Conservation (phyloP, 1,140 invertebrate genomes). For the Aphelenchoides avenae region DNA sequence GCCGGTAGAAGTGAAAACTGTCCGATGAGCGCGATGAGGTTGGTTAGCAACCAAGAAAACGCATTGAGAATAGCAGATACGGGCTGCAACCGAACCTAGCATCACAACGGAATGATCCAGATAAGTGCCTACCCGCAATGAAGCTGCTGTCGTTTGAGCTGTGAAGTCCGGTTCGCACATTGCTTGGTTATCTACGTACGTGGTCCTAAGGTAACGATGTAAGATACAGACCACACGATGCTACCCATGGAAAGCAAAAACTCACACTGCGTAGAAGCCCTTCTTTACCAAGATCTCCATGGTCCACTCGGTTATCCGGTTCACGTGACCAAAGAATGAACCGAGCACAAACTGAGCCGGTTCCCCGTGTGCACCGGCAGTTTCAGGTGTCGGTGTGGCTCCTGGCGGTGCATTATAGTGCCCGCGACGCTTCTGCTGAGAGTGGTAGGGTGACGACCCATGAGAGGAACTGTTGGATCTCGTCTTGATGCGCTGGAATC, state of each 20-base stretch:
- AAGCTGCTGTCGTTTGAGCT: background rate
- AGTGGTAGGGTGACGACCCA: too few relatives aligned
- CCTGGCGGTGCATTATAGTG: conserved; percentile 4
- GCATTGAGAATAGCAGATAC: conserved; percentile 8
- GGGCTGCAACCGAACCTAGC: background rate
- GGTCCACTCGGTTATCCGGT: conserved; percentile 55
- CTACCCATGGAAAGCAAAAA: conserved; percentile 11
- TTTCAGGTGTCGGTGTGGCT: conserved; percentile 15
- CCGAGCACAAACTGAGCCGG: conserved; percentile 43
- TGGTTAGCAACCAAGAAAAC: background rate
- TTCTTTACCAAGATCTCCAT: conserved; percentile 53
- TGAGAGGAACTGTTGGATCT: conserved; percentile 2
- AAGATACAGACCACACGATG: background rate
- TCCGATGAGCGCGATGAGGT: conserved; percentile 1
- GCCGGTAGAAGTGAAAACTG: conserved; percentile 1
- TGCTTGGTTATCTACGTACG: conserved; percentile 43
- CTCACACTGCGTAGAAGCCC: conserved; percentile 52
- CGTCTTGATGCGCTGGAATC: background rate
- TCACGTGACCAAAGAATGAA: conserved; percentile 53
- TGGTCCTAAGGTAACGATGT: conserved; percentile 20
- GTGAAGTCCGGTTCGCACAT: conserved; percentile 33
- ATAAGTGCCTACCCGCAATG: background rate
- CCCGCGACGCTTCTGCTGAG: too few relatives aligned
- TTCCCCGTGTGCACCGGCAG: conserved; percentile 15
- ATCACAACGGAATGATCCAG: background rate